Evolutionary conservation across 2,113 vertebrate genomes (phyloP), one percentile per base, ranked within the genome.

Genomic region (Nettapus auritus): DNA sequence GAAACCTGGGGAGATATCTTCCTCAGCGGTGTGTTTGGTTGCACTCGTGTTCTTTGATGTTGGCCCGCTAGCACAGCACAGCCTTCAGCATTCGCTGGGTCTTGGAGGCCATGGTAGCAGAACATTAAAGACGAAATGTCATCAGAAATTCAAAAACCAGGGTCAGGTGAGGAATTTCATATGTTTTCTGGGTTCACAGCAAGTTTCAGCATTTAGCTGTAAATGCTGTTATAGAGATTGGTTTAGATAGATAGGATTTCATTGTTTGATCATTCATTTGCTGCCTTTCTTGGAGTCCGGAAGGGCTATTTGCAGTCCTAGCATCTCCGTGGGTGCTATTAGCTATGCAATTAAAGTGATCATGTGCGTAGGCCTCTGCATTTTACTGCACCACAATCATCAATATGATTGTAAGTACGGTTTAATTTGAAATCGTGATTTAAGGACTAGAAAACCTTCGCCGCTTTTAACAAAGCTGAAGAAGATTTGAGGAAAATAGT

Each of bases 161-260:
- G 6, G 48, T 55, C 40, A 38, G 40, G 68, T 42, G 53, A 77
- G 48, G 36, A 67, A 25, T 63, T 59, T 44, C 23, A 36, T 34
- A 16, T 4, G 50, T 21, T 0, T 38, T 22, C n/a, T 20, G 74
- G 25, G 22, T 68, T 38, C 13, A 38, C 59, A 1, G 4, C 48
- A 10, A 52, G 52, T 80, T n/a, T 6, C 25, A 20, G 52, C 0
- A 0, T 53, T 59, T 56, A 18, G 29, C 34, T 73, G 50, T 40
- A 40, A 78, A 6, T 53, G 69, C 78, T 48, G n/a, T 16, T 6
- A 3, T 1, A 38, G 14, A n/a, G 42, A 3, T 48, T 33, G 36
- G 28, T 82, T 68, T 38, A 9, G 79, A 7, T 48, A 6, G 75
- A 6, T 69, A 64, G 40, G 46, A 23, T 88, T 88, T 55, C 40